A percentile compares a stretch with the other conserved stretches of the same genome.
Evolutionary conservation across 1,140 invertebrate genomes (phyloP).

Genomic region (Trachelipus rathkii): DNA sequence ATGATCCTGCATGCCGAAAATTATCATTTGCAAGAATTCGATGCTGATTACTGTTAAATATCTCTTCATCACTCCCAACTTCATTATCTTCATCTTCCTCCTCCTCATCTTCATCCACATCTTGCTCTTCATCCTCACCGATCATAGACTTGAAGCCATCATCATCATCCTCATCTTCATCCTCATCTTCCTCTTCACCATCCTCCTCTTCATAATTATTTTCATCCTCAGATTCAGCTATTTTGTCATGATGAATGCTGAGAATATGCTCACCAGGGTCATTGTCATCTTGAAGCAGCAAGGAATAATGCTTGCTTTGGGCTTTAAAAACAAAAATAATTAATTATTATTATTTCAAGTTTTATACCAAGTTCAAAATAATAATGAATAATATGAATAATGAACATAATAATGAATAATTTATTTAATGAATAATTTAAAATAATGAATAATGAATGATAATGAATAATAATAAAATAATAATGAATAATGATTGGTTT

Average conservation of each 20-base stretch:
- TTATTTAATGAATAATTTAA: no score
- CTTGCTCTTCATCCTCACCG: not conserved
- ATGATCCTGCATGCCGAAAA: slow-evolving; percentile 31
- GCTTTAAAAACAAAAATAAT: slow-evolving; percentile 13
- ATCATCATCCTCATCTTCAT: slow-evolving; percentile 31
- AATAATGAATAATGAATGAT: no score
- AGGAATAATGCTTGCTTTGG: slow-evolving; percentile 38
- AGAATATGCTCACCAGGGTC: slow-evolving; percentile 4
- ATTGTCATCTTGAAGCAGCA: slow-evolving; percentile 40
- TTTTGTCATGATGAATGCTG: not conserved
- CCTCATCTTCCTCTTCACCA: slow-evolving; percentile 34
- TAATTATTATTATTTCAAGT: no score
- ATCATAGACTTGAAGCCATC: slow-evolving; percentile 1
- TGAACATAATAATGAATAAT: no score
- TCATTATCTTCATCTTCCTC: slow-evolving; percentile 47
- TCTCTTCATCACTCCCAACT: slow-evolving; percentile 46
- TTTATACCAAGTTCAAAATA: no score
- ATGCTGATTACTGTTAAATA: slow-evolving; percentile 38
- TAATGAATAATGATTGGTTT: no score
- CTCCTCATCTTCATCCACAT: slow-evolving; percentile 43
- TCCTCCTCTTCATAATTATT: slow-evolving; percentile 46
- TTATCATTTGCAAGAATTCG: slow-evolving; percentile 33
- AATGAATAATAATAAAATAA: no score
- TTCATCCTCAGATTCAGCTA: slow-evolving; percentile 27
- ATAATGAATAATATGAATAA: no score